A percentile compares a stretch with the other conserved stretches of the same genome.
phyloP scores from a whole-genome alignment of 2,113 vertebrate species.

The Callipepla californica region DNA sequence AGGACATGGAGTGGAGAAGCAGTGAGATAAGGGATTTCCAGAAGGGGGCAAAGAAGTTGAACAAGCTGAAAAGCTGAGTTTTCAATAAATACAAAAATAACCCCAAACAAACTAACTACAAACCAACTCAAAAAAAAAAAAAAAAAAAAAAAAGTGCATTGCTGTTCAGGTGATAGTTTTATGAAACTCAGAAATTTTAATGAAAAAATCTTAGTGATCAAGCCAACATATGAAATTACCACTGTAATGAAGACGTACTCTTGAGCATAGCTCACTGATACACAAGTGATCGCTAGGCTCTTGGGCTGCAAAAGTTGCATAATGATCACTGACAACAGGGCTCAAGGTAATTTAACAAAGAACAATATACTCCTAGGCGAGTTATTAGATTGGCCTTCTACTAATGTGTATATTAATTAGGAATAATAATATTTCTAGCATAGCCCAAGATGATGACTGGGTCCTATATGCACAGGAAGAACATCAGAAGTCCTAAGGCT shows the following conservation, averaged over 20 bases:
- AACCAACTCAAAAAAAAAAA: too few relatives aligned
- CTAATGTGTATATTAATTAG: not conserved
- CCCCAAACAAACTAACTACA: too few relatives aligned
- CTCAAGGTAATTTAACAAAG: not conserved
- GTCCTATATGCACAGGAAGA: not conserved
- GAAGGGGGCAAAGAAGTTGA: not conserved
- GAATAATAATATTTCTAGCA: not conserved
- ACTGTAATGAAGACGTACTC: not conserved
- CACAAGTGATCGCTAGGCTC: not conserved
- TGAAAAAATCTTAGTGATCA: not conserved
- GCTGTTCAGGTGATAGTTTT: not conserved
- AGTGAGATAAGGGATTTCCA: not conserved
- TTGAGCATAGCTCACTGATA: not conserved
- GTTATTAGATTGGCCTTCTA: not conserved
- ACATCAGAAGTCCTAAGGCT: not conserved
- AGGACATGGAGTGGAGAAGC: not conserved
- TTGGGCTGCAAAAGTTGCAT: not conserved
- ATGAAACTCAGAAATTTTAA: not conserved
- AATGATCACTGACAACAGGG: not conserved
- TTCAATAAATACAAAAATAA: not conserved
- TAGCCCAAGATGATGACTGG: not conserved
- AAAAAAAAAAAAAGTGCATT: not conserved
- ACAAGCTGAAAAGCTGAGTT: not conserved
- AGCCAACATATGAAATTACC: not conserved
- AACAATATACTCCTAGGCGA: rapidly evolving